Evolutionary conservation across 2,888 invertebrate species (phyloP).

Genomic region (Patella ulyssiponensis): DNA sequence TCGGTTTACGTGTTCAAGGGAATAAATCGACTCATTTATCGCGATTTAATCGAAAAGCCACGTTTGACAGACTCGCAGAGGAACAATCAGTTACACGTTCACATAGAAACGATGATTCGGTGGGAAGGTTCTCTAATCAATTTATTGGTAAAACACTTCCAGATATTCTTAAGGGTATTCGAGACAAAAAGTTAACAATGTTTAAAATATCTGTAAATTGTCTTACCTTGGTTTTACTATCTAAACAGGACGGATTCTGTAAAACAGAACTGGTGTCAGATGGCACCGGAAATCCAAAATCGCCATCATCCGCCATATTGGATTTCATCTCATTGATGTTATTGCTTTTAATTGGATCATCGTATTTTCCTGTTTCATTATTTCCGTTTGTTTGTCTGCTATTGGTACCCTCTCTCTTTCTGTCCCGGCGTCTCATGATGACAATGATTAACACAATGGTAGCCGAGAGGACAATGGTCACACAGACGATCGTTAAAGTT

Average conservation of each 20-base stretch:
- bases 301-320: not conserved
- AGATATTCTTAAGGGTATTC: too few species aligned
- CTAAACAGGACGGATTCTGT: not conserved
- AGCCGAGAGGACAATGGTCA: constrained; percentile 56
- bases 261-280: not conserved
- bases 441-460: constrained; percentile 64
- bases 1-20: too few species aligned
- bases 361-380: not conserved
- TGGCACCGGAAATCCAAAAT: not conserved
- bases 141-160: too few species aligned
- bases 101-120: too few species aligned
- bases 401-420: constrained; percentile 19
- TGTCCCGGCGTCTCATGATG: constrained; percentile 56
- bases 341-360: not conserved
- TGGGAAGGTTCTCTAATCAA: too few species aligned
- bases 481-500: constrained; percentile 57
- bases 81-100: too few species aligned
- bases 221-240: not conserved
- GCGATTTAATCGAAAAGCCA: too few species aligned
- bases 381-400: not conserved
- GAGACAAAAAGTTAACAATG: too few species aligned
- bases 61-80: too few species aligned
- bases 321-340: not conserved
- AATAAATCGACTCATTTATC: too few species aligned
- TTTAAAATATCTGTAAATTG: not conserved